Base-by-base conservation (phyloP, 2,888 invertebrate genomes). In the Plagodis pulveraria region DNA sequence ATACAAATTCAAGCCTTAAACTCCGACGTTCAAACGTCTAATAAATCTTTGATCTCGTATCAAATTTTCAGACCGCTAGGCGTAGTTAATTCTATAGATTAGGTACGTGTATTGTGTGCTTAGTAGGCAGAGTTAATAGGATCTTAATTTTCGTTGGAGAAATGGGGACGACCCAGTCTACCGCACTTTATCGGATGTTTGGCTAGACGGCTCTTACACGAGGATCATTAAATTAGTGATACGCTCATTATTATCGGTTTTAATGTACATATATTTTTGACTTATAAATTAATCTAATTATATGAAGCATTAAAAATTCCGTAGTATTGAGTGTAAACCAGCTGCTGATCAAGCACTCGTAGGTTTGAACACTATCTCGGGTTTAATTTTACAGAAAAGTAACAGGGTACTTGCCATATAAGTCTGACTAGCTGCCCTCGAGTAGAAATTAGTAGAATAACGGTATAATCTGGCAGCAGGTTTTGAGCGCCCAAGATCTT, bases 41-140 rank as follows among this genome's bases (percentile, higher is more conserved):
- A 40, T 58, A 50, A 46, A 43, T 50, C 45, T 46, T 54, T 50
- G 46, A 54, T 58, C 46, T 50, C 42, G 50, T 33, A 43, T 50
- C 58, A 54, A 59, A 54, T 59, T 42, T 59, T 47, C 46, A 53
- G 40, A 50, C 49, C 49, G 35, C 48, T 40, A 56, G 57, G 57
- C 46, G 52, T 49, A 62, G 40, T 40, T 40, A 54, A 66, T 60
- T 58, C 52, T 47, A 43, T 22, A 53, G 56, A 58, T 54, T 50
- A 59, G 38, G 50, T 41, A 59, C 42, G 50, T 41, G 50, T 52
- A 57, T 55, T 55, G 50, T 54, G 42, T 61, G 50, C 42, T 52
- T 47, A 61, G 48, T 12, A 50, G 42, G 32, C 42, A 40, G 43
- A 50, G 52, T 50, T 61, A 52, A 60, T 60, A 60, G 56, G 61